These are phyloP conservation scores for Galerucella calmariensis DNA, from an alignment of 2,888 invertebrate species.

Conservation along the genomic window DNA sequence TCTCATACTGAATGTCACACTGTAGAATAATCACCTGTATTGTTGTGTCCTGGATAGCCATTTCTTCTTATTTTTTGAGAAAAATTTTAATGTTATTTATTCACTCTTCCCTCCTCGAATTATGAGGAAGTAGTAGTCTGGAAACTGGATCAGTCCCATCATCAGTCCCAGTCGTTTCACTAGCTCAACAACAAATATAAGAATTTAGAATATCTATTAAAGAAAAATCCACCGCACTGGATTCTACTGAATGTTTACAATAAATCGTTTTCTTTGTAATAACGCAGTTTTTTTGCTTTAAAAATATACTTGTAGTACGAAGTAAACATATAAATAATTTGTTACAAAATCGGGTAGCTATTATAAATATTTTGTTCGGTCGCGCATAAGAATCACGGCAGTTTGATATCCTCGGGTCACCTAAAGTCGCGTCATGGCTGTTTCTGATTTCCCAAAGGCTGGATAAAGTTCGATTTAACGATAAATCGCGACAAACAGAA, in stretches of 20 bases:
- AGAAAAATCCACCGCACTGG: too few relatives aligned
- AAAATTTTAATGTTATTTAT: too few relatives aligned
- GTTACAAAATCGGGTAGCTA: constrained; percentile 32
- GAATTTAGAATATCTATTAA: too few relatives aligned
- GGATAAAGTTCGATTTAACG: constrained; percentile 66
- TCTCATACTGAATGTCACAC: too few relatives aligned
- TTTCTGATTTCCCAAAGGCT: constrained; percentile 64
- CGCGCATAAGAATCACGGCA: constrained; percentile 59
- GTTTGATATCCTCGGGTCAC: constrained; percentile 47
- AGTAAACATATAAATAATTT: neutral
- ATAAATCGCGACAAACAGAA: constrained; percentile 59
- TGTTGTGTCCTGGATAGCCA: too few relatives aligned
- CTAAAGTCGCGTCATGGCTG: constrained; percentile 37
- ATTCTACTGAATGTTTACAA: neutral
- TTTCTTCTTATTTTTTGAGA: too few relatives aligned
- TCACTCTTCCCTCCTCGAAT: too few relatives aligned
- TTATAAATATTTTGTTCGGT: constrained; percentile 60
- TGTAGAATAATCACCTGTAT: too few relatives aligned
- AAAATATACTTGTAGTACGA: neutral
- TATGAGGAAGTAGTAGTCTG: too few relatives aligned
- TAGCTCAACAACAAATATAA: too few relatives aligned
- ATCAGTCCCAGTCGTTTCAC: too few relatives aligned
- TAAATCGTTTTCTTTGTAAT: neutral
- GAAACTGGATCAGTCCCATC: too few relatives aligned
- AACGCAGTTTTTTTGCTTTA: neutral